Conservation (phyloP, 1,140 invertebrate species). For the Lepidurus packardi region DNA sequence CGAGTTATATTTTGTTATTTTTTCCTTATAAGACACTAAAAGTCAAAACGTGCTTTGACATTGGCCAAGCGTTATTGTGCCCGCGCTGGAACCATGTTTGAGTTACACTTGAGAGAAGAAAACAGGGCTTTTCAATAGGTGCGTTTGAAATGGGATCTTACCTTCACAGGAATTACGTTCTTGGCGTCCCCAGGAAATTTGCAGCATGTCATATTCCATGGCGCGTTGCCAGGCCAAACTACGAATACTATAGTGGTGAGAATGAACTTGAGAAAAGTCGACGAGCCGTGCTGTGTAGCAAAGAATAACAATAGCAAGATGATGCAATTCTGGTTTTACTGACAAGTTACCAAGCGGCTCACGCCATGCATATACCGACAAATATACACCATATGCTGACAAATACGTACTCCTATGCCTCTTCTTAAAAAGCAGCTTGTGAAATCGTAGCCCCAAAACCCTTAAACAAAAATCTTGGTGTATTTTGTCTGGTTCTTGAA, state of each 20-base stretch:
- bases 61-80: background rate
- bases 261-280: background rate
- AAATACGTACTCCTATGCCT: background rate
- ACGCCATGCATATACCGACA: background rate
- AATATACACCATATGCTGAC: background rate
- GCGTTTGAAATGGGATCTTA: background rate
- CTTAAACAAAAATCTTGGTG: background rate
- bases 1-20: background rate
- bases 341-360: background rate
- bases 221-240: background rate
- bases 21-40: background rate
- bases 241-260: background rate
- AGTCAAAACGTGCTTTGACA: background rate
- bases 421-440: constrained; percentile 4
- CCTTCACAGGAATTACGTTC: background rate
- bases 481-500: background rate
- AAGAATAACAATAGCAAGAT: background rate
- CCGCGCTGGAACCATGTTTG: background rate
- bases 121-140: too few species aligned
- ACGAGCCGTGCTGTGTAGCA: background rate
- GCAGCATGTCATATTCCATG: background rate
- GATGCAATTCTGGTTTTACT: background rate
- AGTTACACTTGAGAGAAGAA: background rate
- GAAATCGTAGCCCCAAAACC: background rate
- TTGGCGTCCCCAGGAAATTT: background rate